Conservation (phyloP, 1,140 invertebrate genomes). For the Papilio dardanus region DNA sequence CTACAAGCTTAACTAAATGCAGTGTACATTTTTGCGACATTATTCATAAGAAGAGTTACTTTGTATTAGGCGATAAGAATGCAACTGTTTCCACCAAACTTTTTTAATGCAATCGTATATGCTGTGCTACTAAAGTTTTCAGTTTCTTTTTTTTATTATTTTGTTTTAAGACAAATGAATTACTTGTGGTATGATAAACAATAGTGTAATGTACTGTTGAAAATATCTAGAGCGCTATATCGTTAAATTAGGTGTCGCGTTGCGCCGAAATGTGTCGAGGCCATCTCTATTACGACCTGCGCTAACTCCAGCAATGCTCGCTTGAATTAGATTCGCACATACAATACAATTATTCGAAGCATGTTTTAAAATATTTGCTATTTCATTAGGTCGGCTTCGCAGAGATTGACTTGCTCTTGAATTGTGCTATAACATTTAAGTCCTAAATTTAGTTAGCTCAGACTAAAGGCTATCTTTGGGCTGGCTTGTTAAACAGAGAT, state of each 20-base stretch:
- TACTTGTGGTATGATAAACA: too few relatives aligned
- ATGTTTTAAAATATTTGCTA: not conserved
- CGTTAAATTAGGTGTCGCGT: conserved; percentile 61
- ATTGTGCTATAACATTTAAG: too few relatives aligned
- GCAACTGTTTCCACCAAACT: too few relatives aligned
- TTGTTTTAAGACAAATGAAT: too few relatives aligned
- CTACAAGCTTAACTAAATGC: not conserved
- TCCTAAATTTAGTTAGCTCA: too few relatives aligned
- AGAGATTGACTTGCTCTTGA: not conserved
- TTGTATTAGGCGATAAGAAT: too few relatives aligned
- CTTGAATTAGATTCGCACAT: conserved; percentile 53
- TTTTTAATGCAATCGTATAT: too few relatives aligned
- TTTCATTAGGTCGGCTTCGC: not conserved
- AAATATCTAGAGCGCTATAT: conserved; percentile 61
- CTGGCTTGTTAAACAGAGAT: too few relatives aligned
- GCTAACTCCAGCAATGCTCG: conserved; percentile 44
- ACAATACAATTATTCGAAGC: conserved; percentile 22
- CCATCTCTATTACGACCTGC: conserved; percentile 63
- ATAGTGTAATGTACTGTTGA: conserved; percentile 42
- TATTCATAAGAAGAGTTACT: not conserved
- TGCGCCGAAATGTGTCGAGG: conserved; percentile 69
- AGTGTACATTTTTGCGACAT: not conserved
- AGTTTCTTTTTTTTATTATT: too few relatives aligned
- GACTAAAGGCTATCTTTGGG: too few relatives aligned
- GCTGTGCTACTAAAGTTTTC: too few relatives aligned